A percentile compares a stretch with the other conserved stretches of the same genome.
Evolutionary conservation across 2,797 vertebrate species (phyloP).

Genomic region (Botia kubotai): DNA sequence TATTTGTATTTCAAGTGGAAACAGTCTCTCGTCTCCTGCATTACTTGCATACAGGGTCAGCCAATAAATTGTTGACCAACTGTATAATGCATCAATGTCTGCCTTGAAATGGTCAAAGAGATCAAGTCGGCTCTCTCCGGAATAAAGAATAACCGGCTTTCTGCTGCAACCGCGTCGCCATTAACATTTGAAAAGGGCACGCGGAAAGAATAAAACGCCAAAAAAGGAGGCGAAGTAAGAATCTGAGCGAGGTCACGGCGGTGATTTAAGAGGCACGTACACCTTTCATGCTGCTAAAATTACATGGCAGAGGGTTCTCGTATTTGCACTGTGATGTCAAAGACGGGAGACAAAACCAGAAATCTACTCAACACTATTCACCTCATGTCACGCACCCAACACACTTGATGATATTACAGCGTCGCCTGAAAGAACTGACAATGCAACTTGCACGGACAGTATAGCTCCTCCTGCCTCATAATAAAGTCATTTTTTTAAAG

Average conservation of each 20-base stretch:
- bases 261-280: constrained; percentile 38
- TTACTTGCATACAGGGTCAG: constrained; percentile 40
- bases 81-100: constrained; percentile 46
- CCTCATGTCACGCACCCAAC: constrained; percentile 6
- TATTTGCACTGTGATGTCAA: constrained; percentile 32
- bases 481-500: neutral
- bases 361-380: constrained; percentile 6
- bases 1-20: constrained; percentile 25
- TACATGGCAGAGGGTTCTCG: constrained; percentile 25
- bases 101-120: constrained; percentile 45
- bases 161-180: constrained; percentile 36
- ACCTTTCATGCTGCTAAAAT: constrained; percentile 37
- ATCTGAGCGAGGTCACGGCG: constrained; percentile 38
- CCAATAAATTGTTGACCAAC: constrained; percentile 48
- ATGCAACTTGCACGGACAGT: neutral
- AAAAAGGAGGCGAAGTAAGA: constrained; percentile 38
- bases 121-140: constrained; percentile 32
- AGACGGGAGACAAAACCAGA: constrained; percentile 19
- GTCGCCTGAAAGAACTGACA: no score
- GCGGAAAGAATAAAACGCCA: constrained; percentile 45
- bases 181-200: constrained; percentile 60
- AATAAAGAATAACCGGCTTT: constrained; percentile 45
- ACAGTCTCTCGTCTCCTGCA: neutral
- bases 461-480: neutral
- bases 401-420: neutral